Evolutionary conservation across 92 coral and sea anemone genomes (phyloP).

Genomic region (Hydrozoanthus gracilis): DNA sequence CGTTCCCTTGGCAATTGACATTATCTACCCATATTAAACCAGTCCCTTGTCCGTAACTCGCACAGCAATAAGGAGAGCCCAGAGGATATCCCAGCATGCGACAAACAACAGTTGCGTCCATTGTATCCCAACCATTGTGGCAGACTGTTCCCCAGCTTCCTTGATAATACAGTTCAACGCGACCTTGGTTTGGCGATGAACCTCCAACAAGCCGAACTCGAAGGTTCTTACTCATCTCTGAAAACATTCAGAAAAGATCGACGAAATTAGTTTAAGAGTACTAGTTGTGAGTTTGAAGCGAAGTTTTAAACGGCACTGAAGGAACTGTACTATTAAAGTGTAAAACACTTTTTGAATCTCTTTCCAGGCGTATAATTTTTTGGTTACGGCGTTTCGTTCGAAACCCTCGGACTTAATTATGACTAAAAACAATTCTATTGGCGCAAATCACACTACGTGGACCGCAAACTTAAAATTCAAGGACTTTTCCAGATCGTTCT

Average conservation of each 20-base stretch:
- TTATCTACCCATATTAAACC: constrained; percentile 27
- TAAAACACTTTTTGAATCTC: too few species aligned
- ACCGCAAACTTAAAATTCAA: too few species aligned
- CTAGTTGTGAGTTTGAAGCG: too few species aligned
- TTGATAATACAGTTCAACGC: constrained; percentile 36
- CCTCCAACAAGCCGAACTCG: constrained; percentile 38
- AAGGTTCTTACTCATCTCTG: neutral
- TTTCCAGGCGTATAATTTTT: too few species aligned
- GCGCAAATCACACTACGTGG: too few species aligned
- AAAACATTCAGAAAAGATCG: neutral
- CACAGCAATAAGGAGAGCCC: constrained; percentile 28
- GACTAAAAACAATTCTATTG: too few species aligned
- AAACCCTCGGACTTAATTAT: too few species aligned
- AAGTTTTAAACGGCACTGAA: too few species aligned
- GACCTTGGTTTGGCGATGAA: constrained; percentile 42
- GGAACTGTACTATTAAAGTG: too few species aligned
- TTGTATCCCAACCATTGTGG: constrained; percentile 15
- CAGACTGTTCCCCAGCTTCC: constrained; percentile 49
- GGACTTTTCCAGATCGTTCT: too few species aligned
- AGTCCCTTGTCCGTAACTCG: constrained; percentile 38
- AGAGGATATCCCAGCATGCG: constrained; percentile 42
- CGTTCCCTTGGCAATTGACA: constrained; percentile 35
- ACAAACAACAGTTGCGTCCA: constrained; percentile 35
- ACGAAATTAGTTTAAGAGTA: neutral
- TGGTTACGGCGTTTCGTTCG: too few species aligned